phyloP scores from a whole-genome alignment of 2,888 invertebrate species.

The Halictus ligatus region DNA sequence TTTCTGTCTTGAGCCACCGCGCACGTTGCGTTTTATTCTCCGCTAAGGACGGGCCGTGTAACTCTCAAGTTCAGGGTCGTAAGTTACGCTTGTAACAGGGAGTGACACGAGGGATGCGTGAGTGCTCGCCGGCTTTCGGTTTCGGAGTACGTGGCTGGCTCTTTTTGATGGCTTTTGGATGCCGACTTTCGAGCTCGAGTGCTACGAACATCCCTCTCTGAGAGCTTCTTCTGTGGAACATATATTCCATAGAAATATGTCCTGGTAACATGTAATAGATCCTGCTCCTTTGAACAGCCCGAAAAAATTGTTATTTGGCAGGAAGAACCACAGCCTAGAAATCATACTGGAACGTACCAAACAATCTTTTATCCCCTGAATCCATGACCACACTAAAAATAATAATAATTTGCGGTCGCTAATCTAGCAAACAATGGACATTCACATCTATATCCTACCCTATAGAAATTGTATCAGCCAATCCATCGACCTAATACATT shows the following conservation, averaged over 20 bases:
- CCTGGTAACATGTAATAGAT: not conserved
- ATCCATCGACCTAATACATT: too few species aligned
- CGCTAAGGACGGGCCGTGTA: slow-evolving; percentile 32
- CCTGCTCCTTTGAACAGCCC: not conserved
- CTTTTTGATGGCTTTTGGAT: not conserved
- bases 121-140: not conserved
- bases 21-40: slow-evolving; percentile 43
- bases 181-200: not conserved
- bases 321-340: not conserved
- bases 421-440: too few species aligned
- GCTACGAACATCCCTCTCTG: not conserved
- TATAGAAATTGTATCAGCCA: too few species aligned
- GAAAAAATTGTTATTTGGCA: not conserved
- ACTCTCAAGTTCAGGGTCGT: slow-evolving; percentile 61
- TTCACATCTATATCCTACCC: too few species aligned
- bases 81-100: slow-evolving; percentile 38
- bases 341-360: not conserved
- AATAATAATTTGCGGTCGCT: too few species aligned
- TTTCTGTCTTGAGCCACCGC: not conserved
- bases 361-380: not conserved
- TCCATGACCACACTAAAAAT: too few species aligned
- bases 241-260: not conserved
- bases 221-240: not conserved
- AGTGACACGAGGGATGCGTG: slow-evolving; percentile 10
- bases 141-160: not conserved